Percentiles rank a stretch among this genome's conserved stretches.
Conservation (phyloP, 2,888 invertebrate species). For the Idaea biselata region DNA sequence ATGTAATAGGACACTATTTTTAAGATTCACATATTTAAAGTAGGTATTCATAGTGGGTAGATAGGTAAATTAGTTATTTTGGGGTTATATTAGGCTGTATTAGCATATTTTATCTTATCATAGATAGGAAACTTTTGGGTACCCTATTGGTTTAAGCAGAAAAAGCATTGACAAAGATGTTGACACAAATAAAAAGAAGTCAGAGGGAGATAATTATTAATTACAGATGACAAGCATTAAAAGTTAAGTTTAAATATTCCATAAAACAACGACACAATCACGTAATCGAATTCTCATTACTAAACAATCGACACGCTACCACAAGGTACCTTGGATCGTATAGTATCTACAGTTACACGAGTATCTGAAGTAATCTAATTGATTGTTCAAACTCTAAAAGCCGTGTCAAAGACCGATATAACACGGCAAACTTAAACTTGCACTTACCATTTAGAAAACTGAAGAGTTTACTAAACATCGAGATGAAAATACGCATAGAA, state of each 20-base stretch:
- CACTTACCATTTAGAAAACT: neutral
- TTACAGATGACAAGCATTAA: neutral
- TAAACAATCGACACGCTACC: neutral
- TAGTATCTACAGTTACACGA: constrained; percentile 14
- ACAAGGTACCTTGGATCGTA: neutral
- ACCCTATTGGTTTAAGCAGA: too few species aligned
- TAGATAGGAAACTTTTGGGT: too few species aligned
- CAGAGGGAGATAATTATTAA: too few species aligned
- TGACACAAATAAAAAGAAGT: too few species aligned
- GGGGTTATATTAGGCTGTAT: too few species aligned
- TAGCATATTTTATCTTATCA: too few species aligned
- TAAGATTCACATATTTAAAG: too few species aligned
- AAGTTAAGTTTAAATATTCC: neutral
- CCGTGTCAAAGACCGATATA: constrained; percentile 72
- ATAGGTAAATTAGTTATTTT: too few species aligned
- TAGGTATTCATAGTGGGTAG: too few species aligned
- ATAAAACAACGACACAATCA: neutral
- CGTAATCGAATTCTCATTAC: neutral
- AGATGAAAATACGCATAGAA: neutral
- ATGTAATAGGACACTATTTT: too few species aligned
- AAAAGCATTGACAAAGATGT: too few species aligned
- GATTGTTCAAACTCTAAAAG: constrained; percentile 52
- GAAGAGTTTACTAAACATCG: neutral
- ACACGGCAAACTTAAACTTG: constrained; percentile 10
- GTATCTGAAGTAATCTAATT: constrained; percentile 43